Evolutionary conservation across 2,888 invertebrate species (phyloP).

Genomic region (Drosophila neotestacea): DNA sequence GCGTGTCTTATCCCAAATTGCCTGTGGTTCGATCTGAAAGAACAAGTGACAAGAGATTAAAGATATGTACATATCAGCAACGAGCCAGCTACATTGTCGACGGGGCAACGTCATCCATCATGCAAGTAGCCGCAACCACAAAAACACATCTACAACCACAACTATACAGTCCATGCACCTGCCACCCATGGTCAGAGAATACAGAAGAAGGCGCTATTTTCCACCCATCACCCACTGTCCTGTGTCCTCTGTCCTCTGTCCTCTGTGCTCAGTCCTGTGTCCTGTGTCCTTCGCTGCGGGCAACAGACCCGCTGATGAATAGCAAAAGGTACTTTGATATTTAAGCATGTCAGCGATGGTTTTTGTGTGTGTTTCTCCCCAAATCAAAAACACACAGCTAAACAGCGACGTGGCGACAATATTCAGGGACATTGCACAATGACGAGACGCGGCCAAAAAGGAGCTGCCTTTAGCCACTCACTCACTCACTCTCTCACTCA

Average conservation of each 20-base stretch:
- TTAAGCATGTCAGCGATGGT: constrained; percentile 72
- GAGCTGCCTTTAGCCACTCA: constrained; percentile 40
- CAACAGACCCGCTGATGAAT: constrained; percentile 57
- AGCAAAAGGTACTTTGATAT: constrained; percentile 76
- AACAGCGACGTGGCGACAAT: constrained; percentile 24
- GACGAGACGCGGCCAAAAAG: constrained; percentile 43
- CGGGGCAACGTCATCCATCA: constrained; percentile 54
- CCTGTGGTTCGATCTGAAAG: constrained; percentile 61
- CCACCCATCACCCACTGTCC: not conserved
- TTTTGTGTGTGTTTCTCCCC: constrained; percentile 26
- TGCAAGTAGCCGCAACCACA: constrained; percentile 13
- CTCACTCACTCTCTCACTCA: constrained; percentile 10
- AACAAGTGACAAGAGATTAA: constrained; percentile 57
- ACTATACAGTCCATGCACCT: constrained; percentile 36
- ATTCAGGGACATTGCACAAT: constrained; percentile 60
- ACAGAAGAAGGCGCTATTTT: not conserved
- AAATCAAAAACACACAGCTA: constrained; percentile 15
- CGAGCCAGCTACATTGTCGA: constrained; percentile 43
- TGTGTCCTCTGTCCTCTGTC: not conserved
- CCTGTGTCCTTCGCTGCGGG: constrained; percentile 9
- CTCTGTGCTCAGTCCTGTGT: no score
- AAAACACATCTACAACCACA: constrained; percentile 2
- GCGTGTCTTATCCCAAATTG: constrained; percentile 73
- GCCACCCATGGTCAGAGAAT: constrained; percentile 30
- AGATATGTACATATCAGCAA: constrained; percentile 37